Conservation (phyloP, 2,888 invertebrate genomes). For the Drosophila mimetica region DNA sequence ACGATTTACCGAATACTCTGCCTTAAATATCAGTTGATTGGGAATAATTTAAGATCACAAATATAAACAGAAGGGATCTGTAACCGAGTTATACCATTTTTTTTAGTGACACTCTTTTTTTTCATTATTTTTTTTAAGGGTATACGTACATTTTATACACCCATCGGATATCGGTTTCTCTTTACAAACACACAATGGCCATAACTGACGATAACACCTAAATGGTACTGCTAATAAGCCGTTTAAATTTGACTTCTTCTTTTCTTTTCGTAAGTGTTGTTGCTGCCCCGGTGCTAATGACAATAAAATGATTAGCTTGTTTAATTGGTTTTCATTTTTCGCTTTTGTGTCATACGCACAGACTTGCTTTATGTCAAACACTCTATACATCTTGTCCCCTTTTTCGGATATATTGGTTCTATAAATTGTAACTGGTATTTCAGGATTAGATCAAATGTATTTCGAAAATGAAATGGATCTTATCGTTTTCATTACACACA, state of each 20-base stretch:
- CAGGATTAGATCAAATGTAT: too few relatives aligned
- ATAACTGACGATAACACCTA: slow-evolving; percentile 55
- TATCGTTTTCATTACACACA: too few relatives aligned
- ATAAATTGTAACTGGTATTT: too few relatives aligned
- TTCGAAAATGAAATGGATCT: too few relatives aligned
- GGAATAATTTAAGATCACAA: too few relatives aligned
- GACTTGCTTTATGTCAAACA: slow-evolving; percentile 28
- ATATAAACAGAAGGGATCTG: not conserved
- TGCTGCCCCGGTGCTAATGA: slow-evolving; percentile 74
- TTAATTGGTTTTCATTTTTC: slow-evolving; percentile 73
- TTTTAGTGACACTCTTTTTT: not conserved
- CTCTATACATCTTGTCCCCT: slow-evolving; percentile 5
- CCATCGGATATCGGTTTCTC: not conserved
- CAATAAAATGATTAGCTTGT: slow-evolving; percentile 81
- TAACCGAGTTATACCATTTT: not conserved
- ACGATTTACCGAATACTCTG: slow-evolving; percentile 3
- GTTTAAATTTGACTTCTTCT: slow-evolving; percentile 63
- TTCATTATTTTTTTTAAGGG: not conserved
- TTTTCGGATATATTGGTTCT: not conserved
- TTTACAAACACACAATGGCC: slow-evolving; percentile 23
- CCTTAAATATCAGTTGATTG: not conserved
- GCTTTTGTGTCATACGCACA: slow-evolving; percentile 59
- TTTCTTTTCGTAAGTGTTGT: slow-evolving; percentile 13
- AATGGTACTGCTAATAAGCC: slow-evolving; percentile 81
- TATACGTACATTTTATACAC: not conserved